Base-by-base conservation (phyloP, 2,113 vertebrate species). In the Echinops telfairi region DNA sequence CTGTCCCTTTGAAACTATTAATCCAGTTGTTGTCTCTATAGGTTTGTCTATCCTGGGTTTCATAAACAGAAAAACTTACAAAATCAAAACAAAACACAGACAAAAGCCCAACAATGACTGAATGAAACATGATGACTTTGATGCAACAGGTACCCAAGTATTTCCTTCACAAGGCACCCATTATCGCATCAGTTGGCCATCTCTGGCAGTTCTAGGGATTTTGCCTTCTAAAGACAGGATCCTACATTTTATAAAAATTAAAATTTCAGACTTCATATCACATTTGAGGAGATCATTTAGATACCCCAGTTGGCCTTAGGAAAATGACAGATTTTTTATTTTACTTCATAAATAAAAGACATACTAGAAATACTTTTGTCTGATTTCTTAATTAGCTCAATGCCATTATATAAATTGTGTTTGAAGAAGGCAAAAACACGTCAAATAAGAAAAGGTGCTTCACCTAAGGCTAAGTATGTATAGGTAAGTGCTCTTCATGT, bases 261-360 rank as follows among this genome's bases (percentile, higher is more conserved):
- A 81, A 79, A 86, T n/a, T 71, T 86, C 76, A 89, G 4, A 4
- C 1, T 90, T 53, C 31, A 8, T 53, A 86, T 87, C 47, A 81
- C 40, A 92, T 76, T 88, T 80, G 38, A 90, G 80, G 6, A 75
- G 3, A 62, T 80, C 3, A 4, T 88, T 87, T 68, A 70, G 8
- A 77, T 81, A 82, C 5, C 79, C 31, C 27, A n/a, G 6, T 77
- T 4, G 4, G 15, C 22, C 3, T 12, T 83, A 80, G 12, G 47
- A 88, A 92, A 77, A 25, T 85, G 16, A 91, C 23, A 60, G 43
- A 77, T 76, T 71, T 91, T 3, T 71, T 89, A 70, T 82, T 92
- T 92, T 83, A 78, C 10, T 2, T 31, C 58, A n/a, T 77, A 73
- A 86, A 86, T 89, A 25, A 86, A 53, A 64, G 40, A 75, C 17